These are phyloP conservation scores for Percina caprodes DNA, from an alignment of 2,113 vertebrate species.

Conservation along the genomic window DNA sequence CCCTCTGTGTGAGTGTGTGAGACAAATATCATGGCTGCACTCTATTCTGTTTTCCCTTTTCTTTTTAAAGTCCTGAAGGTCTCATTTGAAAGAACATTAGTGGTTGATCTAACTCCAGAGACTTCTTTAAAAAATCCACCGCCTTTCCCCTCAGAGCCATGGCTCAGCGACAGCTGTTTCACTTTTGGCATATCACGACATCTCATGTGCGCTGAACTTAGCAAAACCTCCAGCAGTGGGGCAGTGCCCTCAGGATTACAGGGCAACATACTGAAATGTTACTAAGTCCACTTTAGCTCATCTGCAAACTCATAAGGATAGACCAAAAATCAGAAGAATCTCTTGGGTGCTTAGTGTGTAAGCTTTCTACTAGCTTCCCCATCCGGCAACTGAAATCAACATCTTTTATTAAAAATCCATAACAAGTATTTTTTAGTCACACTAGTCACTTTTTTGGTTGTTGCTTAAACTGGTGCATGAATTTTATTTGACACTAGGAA, in stretches of 20 bases:
- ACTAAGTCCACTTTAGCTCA: slow-evolving; percentile 8
- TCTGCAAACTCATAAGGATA: slow-evolving; percentile 18
- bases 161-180: slow-evolving; percentile 44
- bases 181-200: slow-evolving; percentile 55
- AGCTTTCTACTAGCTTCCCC: neutral
- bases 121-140: slow-evolving; percentile 33
- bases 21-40: slow-evolving; percentile 40
- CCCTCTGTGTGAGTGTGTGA: slow-evolving; percentile 25
- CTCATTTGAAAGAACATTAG: slow-evolving; percentile 67
- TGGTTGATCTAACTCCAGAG: slow-evolving; percentile 38
- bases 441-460: too few relatives aligned
- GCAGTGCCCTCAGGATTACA: slow-evolving; percentile 23
- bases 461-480: neutral
- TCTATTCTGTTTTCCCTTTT: slow-evolving; percentile 35
- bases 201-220: slow-evolving; percentile 42
- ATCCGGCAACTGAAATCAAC: neutral
- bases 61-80: slow-evolving; percentile 43
- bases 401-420: neutral
- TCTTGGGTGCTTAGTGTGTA: neutral
- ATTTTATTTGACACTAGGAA: neutral
- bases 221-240: slow-evolving; percentile 32
- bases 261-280: slow-evolving; percentile 24
- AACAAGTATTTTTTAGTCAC: neutral
- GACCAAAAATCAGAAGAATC: slow-evolving; percentile 6
- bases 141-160: slow-evolving; percentile 12